Conservation (phyloP, 30 jellyfish, hydroid and myxozoan species). For the Chironex yamaguchii region DNA sequence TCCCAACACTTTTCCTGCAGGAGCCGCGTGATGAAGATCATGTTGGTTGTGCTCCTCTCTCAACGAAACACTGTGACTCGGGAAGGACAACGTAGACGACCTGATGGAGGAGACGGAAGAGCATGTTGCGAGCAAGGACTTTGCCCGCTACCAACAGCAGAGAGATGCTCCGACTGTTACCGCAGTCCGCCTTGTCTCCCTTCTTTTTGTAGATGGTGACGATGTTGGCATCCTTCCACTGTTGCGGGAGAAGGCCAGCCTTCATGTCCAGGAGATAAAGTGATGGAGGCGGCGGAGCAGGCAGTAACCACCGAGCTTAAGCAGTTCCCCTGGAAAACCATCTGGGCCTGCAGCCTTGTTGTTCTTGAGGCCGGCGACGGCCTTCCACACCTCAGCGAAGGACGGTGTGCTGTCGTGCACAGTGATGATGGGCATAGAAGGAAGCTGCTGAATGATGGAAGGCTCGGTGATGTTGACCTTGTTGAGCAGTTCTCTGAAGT, state of each 20-base stretch:
- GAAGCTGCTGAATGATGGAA: background rate
- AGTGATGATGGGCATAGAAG: background rate
- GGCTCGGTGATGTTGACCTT: background rate
- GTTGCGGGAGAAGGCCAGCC: background rate
- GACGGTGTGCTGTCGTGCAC: conserved; percentile 1
- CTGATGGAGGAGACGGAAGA: too few species aligned
- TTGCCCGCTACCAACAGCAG: too few species aligned
- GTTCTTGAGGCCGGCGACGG: conserved; percentile 1
- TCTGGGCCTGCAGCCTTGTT: conserved; percentile 19
- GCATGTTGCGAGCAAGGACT: too few species aligned
- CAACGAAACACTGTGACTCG: too few species aligned
- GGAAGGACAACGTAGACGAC: too few species aligned
- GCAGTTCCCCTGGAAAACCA: conserved; percentile 1
- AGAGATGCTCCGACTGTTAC: too few species aligned
- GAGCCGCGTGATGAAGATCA: too few species aligned
- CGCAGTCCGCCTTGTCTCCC: too few species aligned
- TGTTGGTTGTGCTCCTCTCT: too few species aligned
- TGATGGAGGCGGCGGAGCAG: background rate
- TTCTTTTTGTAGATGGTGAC: conserved; percentile 15
- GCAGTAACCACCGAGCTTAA: background rate
- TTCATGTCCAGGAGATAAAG: background rate
- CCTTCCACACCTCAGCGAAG: background rate
- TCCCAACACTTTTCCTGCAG: too few species aligned
- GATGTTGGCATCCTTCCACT: background rate
- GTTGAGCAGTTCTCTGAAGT: background rate